A percentile compares a stretch with the other conserved stretches of the same genome.
Evolutionary conservation across 2,888 invertebrate genomes (phyloP).

Genomic region (Amphipyra berbera): DNA sequence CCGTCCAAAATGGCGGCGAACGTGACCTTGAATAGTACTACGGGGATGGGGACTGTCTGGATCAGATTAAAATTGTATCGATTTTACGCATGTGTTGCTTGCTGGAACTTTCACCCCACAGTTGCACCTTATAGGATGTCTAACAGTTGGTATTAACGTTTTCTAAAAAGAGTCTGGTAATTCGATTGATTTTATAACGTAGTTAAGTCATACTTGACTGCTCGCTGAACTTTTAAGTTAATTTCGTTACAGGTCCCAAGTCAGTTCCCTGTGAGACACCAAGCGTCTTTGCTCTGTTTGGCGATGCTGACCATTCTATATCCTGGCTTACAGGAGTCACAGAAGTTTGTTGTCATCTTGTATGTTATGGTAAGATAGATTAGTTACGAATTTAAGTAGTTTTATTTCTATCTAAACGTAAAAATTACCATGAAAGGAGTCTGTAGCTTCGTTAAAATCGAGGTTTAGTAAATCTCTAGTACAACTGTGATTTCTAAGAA

Average conservation of each 20-base stretch:
- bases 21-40: conserved; percentile 72
- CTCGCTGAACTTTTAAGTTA: neutral
- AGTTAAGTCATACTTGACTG: too few relatives aligned
- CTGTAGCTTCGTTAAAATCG: conserved; percentile 3
- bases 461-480: neutral
- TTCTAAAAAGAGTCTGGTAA: conserved; percentile 18
- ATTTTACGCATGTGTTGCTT: conserved; percentile 42
- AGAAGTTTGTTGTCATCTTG: conserved; percentile 4
- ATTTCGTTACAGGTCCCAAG: conserved; percentile 14
- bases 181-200: conserved; percentile 17
- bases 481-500: conserved; percentile 16
- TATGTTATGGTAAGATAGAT: conserved; percentile 9
- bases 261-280: conserved; percentile 29
- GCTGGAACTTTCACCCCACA: conserved; percentile 41
- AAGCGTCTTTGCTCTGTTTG: conserved; percentile 35
- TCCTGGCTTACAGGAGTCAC: conserved; percentile 3
- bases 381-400: conserved; percentile 6
- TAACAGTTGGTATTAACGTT: conserved; percentile 16
- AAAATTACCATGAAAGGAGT: neutral
- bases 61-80: conserved; percentile 64
- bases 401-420: conserved; percentile 1
- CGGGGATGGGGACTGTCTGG: conserved; percentile 69
- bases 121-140: conserved; percentile 20
- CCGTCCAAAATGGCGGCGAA: conserved; percentile 70
- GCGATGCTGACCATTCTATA: conserved; percentile 30